Base-by-base conservation (phyloP, 2,888 invertebrate genomes). In the Sinodicranocentrus sp. region DNA sequence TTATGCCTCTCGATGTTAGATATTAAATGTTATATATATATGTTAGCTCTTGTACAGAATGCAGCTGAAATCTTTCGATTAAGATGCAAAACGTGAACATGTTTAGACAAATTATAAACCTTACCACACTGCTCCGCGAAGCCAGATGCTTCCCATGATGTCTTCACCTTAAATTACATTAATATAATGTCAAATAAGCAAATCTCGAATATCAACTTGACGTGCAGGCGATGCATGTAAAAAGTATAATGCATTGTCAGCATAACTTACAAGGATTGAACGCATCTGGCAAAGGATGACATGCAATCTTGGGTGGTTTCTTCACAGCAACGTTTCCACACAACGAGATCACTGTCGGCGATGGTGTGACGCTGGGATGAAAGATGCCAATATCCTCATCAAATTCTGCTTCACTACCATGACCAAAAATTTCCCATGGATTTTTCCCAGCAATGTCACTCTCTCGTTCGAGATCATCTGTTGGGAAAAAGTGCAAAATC, bases 61-160 rank as follows among this genome's bases (percentile, higher is more conserved):
- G n/a, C n/a, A n/a, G n/a, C n/a, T n/a, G n/a, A 5, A 39, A 39
- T 13, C 5, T 39, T 8, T 39, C 39, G 13, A 13, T 13, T 13
- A 39, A 8, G 13, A 39, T 39, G 39, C 39, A 39, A 39, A 39
- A 39, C 5, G 13, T 8, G 13, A 39, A 8, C 39, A 39, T 39
- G 39, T 39, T 5, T 39, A 13, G 5, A 39, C 26, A 28, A 28
- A 28, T 26, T 26, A 33, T 2, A 54, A 10, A 10, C 43, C 84
- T 84, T 85, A 92, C 97, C 97, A 98, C 1, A 97, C 96, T 71
- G 95, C 94, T 87, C 94, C 93, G 76, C 96, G 93, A 1, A 96
- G 91, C 94, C 94, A 95, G 59, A 93, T 91, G 90, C 94, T 94
- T 25, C 96, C 96, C 95, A 97, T 96, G 80, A 97, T 95, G 90